Conservation (phyloP, 1,140 invertebrate species). For the Aphelenchoides fujianensis region DNA sequence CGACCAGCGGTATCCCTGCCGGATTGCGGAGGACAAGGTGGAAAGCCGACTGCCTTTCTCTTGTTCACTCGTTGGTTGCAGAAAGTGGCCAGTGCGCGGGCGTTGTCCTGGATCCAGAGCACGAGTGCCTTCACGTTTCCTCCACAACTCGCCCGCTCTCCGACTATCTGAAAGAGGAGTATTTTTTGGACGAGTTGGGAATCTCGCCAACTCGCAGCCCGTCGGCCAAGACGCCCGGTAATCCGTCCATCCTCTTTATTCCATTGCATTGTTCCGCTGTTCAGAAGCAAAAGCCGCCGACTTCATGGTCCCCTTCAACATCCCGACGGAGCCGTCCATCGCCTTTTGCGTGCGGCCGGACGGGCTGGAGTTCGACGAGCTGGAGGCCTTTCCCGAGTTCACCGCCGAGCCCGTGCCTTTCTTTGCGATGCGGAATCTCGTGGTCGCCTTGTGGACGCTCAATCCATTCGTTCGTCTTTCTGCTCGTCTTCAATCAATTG, state of each 20-base stretch:
- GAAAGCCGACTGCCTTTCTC: conserved; percentile 3
- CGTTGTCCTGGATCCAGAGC: conserved; percentile 58
- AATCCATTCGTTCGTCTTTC: conserved; percentile 64
- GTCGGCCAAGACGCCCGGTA: conserved; percentile 25
- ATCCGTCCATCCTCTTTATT: conserved; percentile 23
- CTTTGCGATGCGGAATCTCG: conserved; percentile 65
- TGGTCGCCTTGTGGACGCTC: conserved; percentile 65
- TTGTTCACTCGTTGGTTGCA: conserved; percentile 30
- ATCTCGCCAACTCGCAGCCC: conserved; percentile 57
- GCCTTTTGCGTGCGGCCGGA: conserved; percentile 64
- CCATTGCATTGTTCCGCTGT: conserved; percentile 27
- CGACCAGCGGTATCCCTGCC: conserved; percentile 29
- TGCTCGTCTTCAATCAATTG: conserved; percentile 19
- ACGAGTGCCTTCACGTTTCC: conserved; percentile 55
- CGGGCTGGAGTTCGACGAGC: conserved; percentile 64
- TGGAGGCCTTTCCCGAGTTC: conserved; percentile 62
- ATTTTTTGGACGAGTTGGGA: conserved; percentile 65
- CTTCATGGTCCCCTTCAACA: conserved; percentile 62
- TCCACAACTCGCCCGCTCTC: conserved; percentile 64
- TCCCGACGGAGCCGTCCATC: conserved; percentile 57
- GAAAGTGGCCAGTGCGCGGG: conserved; percentile 33
- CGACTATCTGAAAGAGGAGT: conserved; percentile 62
- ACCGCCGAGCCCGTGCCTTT: conserved; percentile 63
- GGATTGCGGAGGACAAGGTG: conserved; percentile 58
- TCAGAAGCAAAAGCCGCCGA: conserved; percentile 23